Conservation (phyloP, 2,113 vertebrate species). For the Corvus moneduloides region DNA sequence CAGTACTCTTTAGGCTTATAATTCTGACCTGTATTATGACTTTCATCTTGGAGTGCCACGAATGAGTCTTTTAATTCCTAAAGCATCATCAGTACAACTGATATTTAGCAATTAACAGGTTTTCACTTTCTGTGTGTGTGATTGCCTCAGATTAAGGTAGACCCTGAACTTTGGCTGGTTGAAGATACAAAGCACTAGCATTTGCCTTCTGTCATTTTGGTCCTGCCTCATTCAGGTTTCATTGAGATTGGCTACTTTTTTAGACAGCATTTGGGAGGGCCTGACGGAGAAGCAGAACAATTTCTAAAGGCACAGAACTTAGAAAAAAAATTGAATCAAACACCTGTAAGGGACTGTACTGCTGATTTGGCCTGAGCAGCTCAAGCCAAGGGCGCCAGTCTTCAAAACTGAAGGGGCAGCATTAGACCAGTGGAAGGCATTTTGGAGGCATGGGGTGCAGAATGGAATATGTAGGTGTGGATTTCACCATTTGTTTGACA, state of each 20-base stretch:
- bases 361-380: not conserved
- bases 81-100: not conserved
- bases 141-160: not conserved
- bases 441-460: not conserved
- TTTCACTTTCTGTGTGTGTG: not conserved
- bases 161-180: not conserved
- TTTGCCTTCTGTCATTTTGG: not conserved
- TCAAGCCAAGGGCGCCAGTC: not conserved
- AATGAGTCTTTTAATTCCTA: not conserved
- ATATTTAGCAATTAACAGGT: fast-evolving
- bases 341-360: too few species aligned
- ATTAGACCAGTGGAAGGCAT: not conserved
- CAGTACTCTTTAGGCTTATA: not conserved
- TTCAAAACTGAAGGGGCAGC: not conserved
- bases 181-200: not conserved
- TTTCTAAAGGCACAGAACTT: not conserved
- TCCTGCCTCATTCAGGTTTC: not conserved
- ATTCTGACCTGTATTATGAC: not conserved
- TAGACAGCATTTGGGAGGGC: not conserved
- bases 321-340: not conserved
- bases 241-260: not conserved
- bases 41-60: not conserved
- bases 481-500: not conserved
- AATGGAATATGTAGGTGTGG: not conserved
- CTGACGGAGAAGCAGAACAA: not conserved